These are phyloP conservation scores for Scaptomyza parva DNA, from an alignment of 2,888 invertebrate genomes.

Conservation along the genomic window DNA sequence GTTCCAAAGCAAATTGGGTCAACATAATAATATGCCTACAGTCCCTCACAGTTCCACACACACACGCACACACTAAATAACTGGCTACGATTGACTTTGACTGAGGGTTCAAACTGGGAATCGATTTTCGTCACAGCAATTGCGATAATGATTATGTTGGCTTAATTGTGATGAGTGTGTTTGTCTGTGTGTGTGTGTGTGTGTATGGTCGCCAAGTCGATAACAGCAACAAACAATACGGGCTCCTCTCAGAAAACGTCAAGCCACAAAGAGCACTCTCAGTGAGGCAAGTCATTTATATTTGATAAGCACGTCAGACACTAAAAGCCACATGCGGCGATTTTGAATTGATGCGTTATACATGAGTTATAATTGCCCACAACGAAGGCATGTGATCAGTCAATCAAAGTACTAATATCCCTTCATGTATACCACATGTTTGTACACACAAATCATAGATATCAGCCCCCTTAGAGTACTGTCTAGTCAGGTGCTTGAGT, in stretches of 20 bases:
- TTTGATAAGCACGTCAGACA: slow-evolving; percentile 35
- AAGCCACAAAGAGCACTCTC: background rate
- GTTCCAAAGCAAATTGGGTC: slow-evolving; percentile 69
- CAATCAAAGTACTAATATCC: slow-evolving; percentile 22
- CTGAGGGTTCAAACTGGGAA: slow-evolving; percentile 54
- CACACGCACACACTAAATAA: slow-evolving; percentile 11
- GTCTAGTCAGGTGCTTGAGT: background rate
- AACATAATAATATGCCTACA: slow-evolving; percentile 54
- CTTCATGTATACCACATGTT: background rate
- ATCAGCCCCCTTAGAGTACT: background rate
- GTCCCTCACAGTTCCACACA: too few species aligned
- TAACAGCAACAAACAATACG: slow-evolving; percentile 19
- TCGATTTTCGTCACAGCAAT: slow-evolving; percentile 62
- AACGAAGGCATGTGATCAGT: slow-evolving; percentile 23
- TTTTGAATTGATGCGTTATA: slow-evolving; percentile 26
- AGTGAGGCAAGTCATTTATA: slow-evolving; percentile 31
- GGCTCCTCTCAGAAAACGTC: background rate
- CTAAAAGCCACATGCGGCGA: slow-evolving; percentile 35
- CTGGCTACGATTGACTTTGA: slow-evolving; percentile 57
- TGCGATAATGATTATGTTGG: slow-evolving; percentile 50
- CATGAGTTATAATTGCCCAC: slow-evolving; percentile 34
- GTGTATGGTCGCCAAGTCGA: slow-evolving; percentile 4
- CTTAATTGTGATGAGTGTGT: background rate
- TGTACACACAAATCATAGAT: background rate
- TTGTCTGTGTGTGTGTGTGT: background rate